Conservation (phyloP, 2,797 vertebrate genomes). For the Acanthiza pusilla region DNA sequence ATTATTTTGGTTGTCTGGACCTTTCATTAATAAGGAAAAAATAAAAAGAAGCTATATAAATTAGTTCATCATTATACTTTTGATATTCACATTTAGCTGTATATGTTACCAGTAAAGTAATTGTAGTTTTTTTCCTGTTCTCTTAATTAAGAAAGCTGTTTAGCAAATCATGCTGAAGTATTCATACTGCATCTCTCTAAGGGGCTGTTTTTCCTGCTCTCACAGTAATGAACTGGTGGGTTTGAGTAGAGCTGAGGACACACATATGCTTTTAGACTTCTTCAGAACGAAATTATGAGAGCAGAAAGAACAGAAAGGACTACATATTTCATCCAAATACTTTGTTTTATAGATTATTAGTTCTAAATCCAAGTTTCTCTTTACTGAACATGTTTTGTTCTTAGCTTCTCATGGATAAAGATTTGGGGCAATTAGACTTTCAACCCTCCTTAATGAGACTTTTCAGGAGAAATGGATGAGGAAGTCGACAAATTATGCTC, state of each 20-base stretch:
- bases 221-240: not conserved
- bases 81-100: not conserved
- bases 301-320: conserved; percentile 33
- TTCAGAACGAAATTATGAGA: conserved; percentile 4
- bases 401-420: conserved; percentile 28
- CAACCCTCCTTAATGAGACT: conserved; percentile 34
- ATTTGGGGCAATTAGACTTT: conserved; percentile 24
- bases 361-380: not conserved
- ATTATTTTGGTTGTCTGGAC: not conserved
- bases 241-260: not conserved
- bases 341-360: not conserved
- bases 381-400: conserved; percentile 30
- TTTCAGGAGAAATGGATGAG: not conserved
- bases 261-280: not conserved
- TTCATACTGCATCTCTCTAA: not conserved
- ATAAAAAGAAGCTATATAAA: not conserved
- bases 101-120: not conserved
- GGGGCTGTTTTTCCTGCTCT: not conserved
- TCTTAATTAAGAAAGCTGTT: not conserved
- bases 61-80: not conserved
- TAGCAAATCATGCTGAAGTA: not conserved
- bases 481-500: not conserved
- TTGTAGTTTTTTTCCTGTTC: not conserved
- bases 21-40: not conserved
- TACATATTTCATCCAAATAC: not conserved